Percentiles rank a stretch among this genome's conserved stretches.
These are phyloP conservation scores for Drosophila pseudoobscura DNA, from an alignment of 1,140 invertebrate genomes.

Conservation along the genomic window DNA sequence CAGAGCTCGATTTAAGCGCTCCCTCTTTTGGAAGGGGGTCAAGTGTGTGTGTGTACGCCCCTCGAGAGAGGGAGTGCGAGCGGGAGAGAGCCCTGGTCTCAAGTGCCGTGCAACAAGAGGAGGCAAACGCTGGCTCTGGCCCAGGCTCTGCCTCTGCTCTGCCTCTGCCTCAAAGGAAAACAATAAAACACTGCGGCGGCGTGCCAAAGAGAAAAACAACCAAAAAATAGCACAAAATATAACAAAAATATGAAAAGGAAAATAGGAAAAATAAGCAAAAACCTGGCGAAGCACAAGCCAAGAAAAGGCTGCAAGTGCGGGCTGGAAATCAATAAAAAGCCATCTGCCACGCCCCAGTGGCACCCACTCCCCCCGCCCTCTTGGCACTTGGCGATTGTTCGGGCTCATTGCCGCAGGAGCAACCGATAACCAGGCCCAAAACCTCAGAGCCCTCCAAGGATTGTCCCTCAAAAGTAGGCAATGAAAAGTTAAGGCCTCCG, in stretches of 20 bases:
- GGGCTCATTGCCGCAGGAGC: slow-evolving; percentile 26
- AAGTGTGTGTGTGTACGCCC: slow-evolving; percentile 73
- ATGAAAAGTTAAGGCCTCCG: slow-evolving; percentile 24
- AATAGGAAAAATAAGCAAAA: slow-evolving; percentile 12
- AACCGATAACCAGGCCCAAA: neutral
- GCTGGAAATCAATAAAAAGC: slow-evolving; percentile 66
- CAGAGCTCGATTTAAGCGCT: neutral
- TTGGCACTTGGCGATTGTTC: slow-evolving; percentile 39
- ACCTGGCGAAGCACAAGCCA: slow-evolving; percentile 24
- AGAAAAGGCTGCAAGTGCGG: slow-evolving; percentile 41
- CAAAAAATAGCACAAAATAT: slow-evolving; percentile 10
- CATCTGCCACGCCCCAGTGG: slow-evolving; percentile 47
- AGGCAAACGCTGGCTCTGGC: slow-evolving; percentile 13
- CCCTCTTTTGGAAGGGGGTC: slow-evolving; percentile 52
- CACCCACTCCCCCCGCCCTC: neutral
- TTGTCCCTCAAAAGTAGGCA: slow-evolving; percentile 52
- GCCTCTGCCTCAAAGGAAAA: slow-evolving; percentile 62
- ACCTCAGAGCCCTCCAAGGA: slow-evolving; percentile 2
- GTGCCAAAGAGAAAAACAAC: slow-evolving; percentile 41
- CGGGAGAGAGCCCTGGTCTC: slow-evolving; percentile 16
- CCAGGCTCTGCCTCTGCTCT: slow-evolving; percentile 18
- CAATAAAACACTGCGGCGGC: slow-evolving; percentile 68
- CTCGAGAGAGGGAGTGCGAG: slow-evolving; percentile 35
- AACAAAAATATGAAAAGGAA: slow-evolving; percentile 41
- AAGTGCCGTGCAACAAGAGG: slow-evolving; percentile 50